phyloP scores from a whole-genome alignment of 2,113 vertebrate genomes.

The Cebus imitator region DNA sequence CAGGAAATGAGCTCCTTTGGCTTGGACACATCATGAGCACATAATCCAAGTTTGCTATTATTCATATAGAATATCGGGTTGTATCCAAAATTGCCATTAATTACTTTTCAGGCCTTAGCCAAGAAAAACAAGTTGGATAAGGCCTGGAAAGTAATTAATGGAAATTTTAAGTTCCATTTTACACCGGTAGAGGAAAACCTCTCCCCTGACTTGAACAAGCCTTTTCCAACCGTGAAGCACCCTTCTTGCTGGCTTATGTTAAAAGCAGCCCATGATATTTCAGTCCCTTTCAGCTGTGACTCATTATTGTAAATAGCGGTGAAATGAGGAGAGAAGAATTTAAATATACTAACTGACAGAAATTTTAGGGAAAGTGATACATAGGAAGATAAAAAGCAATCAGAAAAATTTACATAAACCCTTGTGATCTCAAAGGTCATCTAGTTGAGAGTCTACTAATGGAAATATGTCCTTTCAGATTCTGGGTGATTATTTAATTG shows the following conservation, averaged over 20 bases:
- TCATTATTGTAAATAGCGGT: constrained; percentile 74
- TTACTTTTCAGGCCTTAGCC: too few species aligned
- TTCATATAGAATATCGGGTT: background rate
- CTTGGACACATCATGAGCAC: background rate
- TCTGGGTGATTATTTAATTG: constrained; percentile 78
- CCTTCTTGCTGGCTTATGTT: background rate
- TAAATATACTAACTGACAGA: constrained; percentile 74
- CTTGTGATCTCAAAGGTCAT: constrained; percentile 78
- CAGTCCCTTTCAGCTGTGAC: constrained; percentile 70
- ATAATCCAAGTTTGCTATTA: background rate
- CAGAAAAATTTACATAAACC: constrained; percentile 77
- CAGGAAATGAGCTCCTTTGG: background rate
- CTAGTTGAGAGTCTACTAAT: constrained; percentile 65
- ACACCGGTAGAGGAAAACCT: background rate
- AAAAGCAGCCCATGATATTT: constrained; percentile 60
- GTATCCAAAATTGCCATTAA: background rate
- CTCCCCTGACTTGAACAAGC: background rate
- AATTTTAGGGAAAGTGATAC: constrained; percentile 72
- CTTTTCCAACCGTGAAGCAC: background rate
- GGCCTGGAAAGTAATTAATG: background rate
- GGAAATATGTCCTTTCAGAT: constrained; percentile 76
- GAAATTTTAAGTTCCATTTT: background rate
- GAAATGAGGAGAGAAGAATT: constrained; percentile 72
- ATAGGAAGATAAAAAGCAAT: constrained; percentile 75
- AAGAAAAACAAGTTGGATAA: background rate